Conservation (phyloP, 2,797 vertebrate genomes). For the Loriculus beryllinus region DNA sequence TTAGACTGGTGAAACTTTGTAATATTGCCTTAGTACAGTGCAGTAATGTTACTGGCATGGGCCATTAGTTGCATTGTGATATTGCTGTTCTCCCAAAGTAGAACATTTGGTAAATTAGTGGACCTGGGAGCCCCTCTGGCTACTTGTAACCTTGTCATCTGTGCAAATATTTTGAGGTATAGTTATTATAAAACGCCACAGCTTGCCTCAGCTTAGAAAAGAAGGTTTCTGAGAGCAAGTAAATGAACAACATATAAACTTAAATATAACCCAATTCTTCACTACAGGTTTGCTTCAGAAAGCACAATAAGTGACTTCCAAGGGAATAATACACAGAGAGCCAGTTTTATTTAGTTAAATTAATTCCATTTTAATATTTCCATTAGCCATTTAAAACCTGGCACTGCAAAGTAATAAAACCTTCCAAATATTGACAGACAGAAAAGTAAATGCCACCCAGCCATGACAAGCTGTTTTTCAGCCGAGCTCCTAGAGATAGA, state of each 20-base stretch:
- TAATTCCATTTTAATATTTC: slow-evolving; percentile 80
- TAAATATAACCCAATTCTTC: background rate
- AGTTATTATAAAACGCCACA: background rate
- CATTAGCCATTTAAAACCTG: slow-evolving; percentile 76
- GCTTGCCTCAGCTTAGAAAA: background rate
- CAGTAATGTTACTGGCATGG: background rate
- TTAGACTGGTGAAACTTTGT: background rate
- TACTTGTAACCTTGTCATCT: background rate
- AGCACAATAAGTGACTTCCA: slow-evolving; percentile 54
- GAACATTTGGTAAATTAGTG: background rate
- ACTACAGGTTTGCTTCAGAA: slow-evolving; percentile 49
- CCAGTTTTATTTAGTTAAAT: slow-evolving; percentile 72
- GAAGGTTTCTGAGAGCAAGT: background rate
- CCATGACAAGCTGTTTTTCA: slow-evolving; percentile 68
- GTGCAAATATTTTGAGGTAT: background rate
- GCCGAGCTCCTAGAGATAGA: slow-evolving; percentile 46
- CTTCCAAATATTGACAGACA: slow-evolving; percentile 78
- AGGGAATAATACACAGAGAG: slow-evolving; percentile 36
- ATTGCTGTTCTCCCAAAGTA: background rate
- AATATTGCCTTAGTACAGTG: background rate
- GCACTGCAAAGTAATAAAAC: slow-evolving; percentile 73
- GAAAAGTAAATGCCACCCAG: slow-evolving; percentile 73
- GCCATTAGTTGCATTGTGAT: background rate
- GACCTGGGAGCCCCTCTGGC: background rate
- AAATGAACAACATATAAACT: slow-evolving; percentile 3